These are phyloP conservation scores for Meiosimyza decipiens DNA, from an alignment of 2,888 invertebrate genomes.

Conservation along the genomic window DNA sequence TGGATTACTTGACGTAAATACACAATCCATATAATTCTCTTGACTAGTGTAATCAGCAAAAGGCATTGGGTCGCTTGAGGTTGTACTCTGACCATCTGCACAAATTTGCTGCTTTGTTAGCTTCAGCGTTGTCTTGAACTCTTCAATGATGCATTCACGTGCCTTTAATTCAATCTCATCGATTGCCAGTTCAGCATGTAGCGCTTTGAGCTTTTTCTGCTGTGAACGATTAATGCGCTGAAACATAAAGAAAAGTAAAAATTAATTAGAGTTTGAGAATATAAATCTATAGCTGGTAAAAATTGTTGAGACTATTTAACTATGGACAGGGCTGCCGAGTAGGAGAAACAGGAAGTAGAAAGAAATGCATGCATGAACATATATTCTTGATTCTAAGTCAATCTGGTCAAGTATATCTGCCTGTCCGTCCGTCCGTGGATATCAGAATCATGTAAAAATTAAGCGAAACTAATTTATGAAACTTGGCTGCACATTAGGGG, in stretches of 20 bases:
- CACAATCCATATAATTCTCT: conserved; percentile 45
- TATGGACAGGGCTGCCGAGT: too few relatives aligned
- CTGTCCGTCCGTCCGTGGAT: too few relatives aligned
- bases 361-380: too few relatives aligned
- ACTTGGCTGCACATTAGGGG: too few relatives aligned
- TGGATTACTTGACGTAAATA: conserved; percentile 38
- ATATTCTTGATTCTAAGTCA: too few relatives aligned
- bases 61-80: conserved; percentile 31
- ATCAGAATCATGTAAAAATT: too few relatives aligned
- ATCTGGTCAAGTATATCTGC: too few relatives aligned
- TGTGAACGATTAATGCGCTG: conserved; percentile 55
- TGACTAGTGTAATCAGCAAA: conserved; percentile 37
- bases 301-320: background rate
- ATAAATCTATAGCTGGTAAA: background rate
- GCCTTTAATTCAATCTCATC: conserved; percentile 61
- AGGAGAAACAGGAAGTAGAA: too few relatives aligned
- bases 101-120: conserved; percentile 44
- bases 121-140: conserved; percentile 51
- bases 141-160: conserved; percentile 58
- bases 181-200: conserved; percentile 61
- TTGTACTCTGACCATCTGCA: conserved; percentile 32
- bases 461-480: too few relatives aligned
- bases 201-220: conserved; percentile 56
- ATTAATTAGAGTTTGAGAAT: background rate
- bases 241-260: conserved; percentile 32